A percentile compares a stretch with the other conserved stretches of the same genome.
Conservation (phyloP, 2,888 invertebrate species). For the Drepana falcataria region DNA sequence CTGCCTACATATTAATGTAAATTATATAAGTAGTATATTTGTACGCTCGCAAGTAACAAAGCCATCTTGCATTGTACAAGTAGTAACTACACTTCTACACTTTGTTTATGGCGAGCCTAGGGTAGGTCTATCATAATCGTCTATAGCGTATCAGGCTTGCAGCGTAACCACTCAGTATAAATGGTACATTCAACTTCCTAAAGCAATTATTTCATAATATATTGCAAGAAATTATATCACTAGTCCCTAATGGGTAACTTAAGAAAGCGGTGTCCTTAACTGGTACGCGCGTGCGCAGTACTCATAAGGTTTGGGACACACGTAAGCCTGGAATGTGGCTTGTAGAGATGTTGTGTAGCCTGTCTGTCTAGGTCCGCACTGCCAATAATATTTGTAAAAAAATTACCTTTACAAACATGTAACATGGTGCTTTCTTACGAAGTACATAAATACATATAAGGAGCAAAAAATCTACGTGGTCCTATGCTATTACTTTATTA, state of each 20-base stretch:
- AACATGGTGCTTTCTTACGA: too few relatives aligned
- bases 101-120: too few relatives aligned
- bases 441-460: too few relatives aligned
- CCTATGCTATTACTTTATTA: too few relatives aligned
- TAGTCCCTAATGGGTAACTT: conserved; percentile 53
- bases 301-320: conserved; percentile 37
- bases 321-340: conserved; percentile 19
- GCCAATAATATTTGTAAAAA: too few relatives aligned
- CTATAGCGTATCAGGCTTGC: neutral
- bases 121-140: neutral
- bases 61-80: too few relatives aligned
- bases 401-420: too few relatives aligned
- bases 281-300: conserved; percentile 47
- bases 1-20: too few relatives aligned
- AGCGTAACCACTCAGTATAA: neutral
- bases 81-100: too few relatives aligned
- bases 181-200: neutral
- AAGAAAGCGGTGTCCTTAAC: conserved; percentile 69
- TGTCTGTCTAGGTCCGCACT: conserved; percentile 14
- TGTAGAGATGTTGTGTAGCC: conserved; percentile 13
- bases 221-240: conserved; percentile 53
- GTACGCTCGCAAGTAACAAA: too few relatives aligned
- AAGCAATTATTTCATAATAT: conserved; percentile 11
- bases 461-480: too few relatives aligned
- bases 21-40: too few relatives aligned